These are phyloP conservation scores for Aradus depressus DNA, from an alignment of 2,888 invertebrate species.

Conservation along the genomic window DNA sequence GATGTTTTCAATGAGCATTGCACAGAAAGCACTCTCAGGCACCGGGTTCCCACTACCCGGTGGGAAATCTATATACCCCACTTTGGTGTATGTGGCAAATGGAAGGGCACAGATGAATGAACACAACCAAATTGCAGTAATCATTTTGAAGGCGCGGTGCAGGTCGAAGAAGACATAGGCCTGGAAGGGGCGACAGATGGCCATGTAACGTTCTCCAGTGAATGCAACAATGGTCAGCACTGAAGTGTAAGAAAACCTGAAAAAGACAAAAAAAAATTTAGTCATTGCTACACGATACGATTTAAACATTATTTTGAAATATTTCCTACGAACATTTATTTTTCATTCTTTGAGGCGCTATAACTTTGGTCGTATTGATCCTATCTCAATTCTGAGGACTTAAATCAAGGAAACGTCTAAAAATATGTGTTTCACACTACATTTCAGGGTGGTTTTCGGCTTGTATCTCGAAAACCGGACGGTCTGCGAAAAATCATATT, in stretches of 20 bases:
- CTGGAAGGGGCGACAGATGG: slow-evolving; percentile 80
- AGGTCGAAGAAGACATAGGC: slow-evolving; percentile 73
- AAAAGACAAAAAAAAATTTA: slow-evolving; percentile 8
- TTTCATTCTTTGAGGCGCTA: not conserved
- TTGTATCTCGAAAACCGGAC: too few relatives aligned
- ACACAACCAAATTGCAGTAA: slow-evolving; percentile 63
- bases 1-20: slow-evolving; percentile 50
- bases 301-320: too few relatives aligned
- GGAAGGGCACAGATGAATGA: slow-evolving; percentile 65
- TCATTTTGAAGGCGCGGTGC: slow-evolving; percentile 67
- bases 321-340: too few relatives aligned
- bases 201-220: slow-evolving; percentile 79
- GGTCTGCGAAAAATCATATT: too few relatives aligned
- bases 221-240: slow-evolving; percentile 86
- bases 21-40: slow-evolving; percentile 70
- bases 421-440: too few relatives aligned
- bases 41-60: slow-evolving; percentile 44
- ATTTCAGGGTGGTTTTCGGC: too few relatives aligned
- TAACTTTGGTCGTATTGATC: too few relatives aligned
- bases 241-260: slow-evolving; percentile 78
- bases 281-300: too few relatives aligned
- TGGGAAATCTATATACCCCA: slow-evolving; percentile 64
- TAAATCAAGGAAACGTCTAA: too few relatives aligned
- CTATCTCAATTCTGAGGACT: too few relatives aligned
- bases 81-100: slow-evolving; percentile 60